Conservation (phyloP, 2,888 invertebrate species). For the Kryphioiulus occultus region DNA sequence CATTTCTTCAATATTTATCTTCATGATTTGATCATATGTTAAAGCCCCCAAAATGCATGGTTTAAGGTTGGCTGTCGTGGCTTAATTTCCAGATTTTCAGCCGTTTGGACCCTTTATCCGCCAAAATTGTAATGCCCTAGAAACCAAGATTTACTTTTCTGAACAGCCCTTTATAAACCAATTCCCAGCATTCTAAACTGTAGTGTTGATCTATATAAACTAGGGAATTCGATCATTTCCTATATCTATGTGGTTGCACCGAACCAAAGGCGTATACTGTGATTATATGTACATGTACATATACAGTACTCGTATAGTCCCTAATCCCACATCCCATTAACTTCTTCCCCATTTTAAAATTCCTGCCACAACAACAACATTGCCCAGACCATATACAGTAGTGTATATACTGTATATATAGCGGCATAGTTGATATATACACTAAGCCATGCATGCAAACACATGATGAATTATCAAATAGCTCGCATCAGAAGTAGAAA, state of each 20-base stretch:
- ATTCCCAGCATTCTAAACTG: neutral
- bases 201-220: neutral
- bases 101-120: neutral
- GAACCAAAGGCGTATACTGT: neutral
- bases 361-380: neutral
- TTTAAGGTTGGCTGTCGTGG: neutral
- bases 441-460: neutral
- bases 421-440: neutral
- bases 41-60: no score
- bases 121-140: neutral
- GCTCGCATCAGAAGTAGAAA: neutral
- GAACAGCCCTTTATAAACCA: neutral
- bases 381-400: neutral
- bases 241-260: neutral
- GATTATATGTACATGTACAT: neutral
- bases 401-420: neutral
- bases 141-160: neutral
- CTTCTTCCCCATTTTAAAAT: slow-evolving; percentile 5
- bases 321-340: neutral
- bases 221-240: neutral
- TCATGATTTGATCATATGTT: no score
- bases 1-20: neutral
- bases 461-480: slow-evolving; percentile 5
- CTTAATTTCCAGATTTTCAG: neutral
- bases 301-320: neutral